phyloP scores from a whole-genome alignment of 1,140 invertebrate species.

The Drosophila pruinosa region DNA sequence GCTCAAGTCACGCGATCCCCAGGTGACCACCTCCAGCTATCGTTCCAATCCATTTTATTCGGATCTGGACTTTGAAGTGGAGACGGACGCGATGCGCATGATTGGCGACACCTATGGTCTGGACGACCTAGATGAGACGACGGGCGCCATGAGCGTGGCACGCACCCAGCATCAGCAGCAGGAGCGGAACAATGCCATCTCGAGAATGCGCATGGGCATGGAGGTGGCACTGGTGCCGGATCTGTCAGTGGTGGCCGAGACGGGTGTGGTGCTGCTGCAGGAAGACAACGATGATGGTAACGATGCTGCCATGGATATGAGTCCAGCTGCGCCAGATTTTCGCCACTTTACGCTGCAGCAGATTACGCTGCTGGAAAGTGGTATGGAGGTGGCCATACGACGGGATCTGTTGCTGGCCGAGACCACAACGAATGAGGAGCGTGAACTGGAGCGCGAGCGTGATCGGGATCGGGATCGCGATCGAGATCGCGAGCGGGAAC shows the following conservation, averaged over 20 bases:
- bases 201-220: slow-evolving; percentile 63
- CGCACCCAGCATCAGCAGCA: slow-evolving; percentile 33
- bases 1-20: slow-evolving; percentile 85
- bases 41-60: slow-evolving; percentile 80
- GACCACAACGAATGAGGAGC: slow-evolving; percentile 41
- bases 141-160: slow-evolving; percentile 36
- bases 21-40: slow-evolving; percentile 83
- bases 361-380: slow-evolving; percentile 72
- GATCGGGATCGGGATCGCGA: neutral
- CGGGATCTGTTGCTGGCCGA: slow-evolving; percentile 69
- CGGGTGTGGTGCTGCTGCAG: slow-evolving; percentile 69
- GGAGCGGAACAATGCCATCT: slow-evolving; percentile 48
- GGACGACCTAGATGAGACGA: slow-evolving; percentile 43
- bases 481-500: neutral
- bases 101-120: slow-evolving; percentile 57
- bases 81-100: slow-evolving; percentile 71
- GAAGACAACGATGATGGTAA: slow-evolving; percentile 73
- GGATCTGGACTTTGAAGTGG: slow-evolving; percentile 86
- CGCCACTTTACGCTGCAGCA: slow-evolving; percentile 68
- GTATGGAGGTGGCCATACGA: slow-evolving; percentile 82
- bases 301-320: slow-evolving; percentile 57
- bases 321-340: slow-evolving; percentile 54
- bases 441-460: neutral
- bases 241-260: slow-evolving; percentile 77
- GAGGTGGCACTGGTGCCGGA: slow-evolving; percentile 82